These are phyloP conservation scores for Rhopilema esculentum DNA, from an alignment of 30 jellyfish, hydroid and myxozoan genomes.

Conservation along the genomic window DNA sequence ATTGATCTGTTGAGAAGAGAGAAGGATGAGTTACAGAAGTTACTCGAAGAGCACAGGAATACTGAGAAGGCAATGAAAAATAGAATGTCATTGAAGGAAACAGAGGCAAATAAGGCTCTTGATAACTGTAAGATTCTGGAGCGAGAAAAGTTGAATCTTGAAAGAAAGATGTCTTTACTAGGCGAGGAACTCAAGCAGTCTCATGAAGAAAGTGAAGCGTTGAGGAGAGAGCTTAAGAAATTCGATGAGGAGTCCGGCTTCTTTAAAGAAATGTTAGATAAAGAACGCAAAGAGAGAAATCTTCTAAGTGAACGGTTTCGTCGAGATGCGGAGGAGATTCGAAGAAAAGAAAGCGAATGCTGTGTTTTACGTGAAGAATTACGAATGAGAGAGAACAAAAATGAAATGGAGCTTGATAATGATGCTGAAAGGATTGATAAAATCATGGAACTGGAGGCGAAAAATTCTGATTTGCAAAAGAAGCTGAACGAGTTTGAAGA, in stretches of 20 bases:
- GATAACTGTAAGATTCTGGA: slow-evolving; percentile 73
- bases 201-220: slow-evolving; percentile 36
- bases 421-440: slow-evolving; percentile 61
- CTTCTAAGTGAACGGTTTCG: slow-evolving; percentile 78
- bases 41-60: slow-evolving; percentile 35
- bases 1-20: slow-evolving; percentile 72
- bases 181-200: slow-evolving; percentile 56
- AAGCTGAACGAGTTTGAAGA: slow-evolving; percentile 43
- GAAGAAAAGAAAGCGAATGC: slow-evolving; percentile 85
- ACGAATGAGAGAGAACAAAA: slow-evolving; percentile 40
- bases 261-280: slow-evolving; percentile 62
- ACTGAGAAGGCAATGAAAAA: slow-evolving; percentile 30
- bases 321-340: slow-evolving; percentile 90
- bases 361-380: slow-evolving; percentile 43
- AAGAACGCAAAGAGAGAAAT: slow-evolving; percentile 82
- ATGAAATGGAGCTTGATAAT: slow-evolving; percentile 25
- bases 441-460: slow-evolving; percentile 55
- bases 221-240: slow-evolving; percentile 22
- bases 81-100: slow-evolving; percentile 31
- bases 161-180: slow-evolving; percentile 50
- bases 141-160: slow-evolving; percentile 73
- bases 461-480: slow-evolving; percentile 60
- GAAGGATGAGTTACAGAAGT: slow-evolving; percentile 62
- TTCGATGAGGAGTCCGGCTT: slow-evolving; percentile 60
- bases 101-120: slow-evolving; percentile 40